Base-by-base conservation (phyloP, 2,113 vertebrate genomes). In the Cheirogaleus medius region DNA sequence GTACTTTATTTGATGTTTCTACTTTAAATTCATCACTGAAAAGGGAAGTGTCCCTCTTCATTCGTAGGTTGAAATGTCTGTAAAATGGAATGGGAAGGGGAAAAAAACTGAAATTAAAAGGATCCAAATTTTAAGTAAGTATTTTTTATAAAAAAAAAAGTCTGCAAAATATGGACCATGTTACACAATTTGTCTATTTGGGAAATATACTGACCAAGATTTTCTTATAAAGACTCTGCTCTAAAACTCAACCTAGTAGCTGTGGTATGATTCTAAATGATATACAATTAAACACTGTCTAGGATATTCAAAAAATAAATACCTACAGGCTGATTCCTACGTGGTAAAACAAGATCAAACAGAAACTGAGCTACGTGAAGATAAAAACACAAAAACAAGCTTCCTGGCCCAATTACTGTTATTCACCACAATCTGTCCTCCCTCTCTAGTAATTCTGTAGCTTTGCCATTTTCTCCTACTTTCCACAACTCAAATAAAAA, bases 61-160 rank as follows among this genome's bases (percentile, higher is more conserved):
- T 99, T 95, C 99, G 99, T 97, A 99, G 98, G 97, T 99, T 99
- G 98, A 99, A 99, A 96, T 99, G 98, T 97, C 99, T 99, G 64
- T 68, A 96, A 98, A 98, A 83, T 60, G 44, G 60, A 93, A 94
- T 34, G 77, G 97, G 97, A 96, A 95, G 92, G 94, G n/a, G 25
- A 17, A 96, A 0, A 39, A 96, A 96, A 94, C 39, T 83, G 21
- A 91, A 95, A 97, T 96, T 92, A 78, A 97, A 95, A 96, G 60
- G 29, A 96, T 73, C 15, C 58, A 83, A 96, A 93, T 68, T 77
- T 74, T 89, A 95, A 96, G 87, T 15, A 52, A 64, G 69, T 25
- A 34, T 42, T 76, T 91, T 85, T 77, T 85, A 18, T 66, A 56
- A 64, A 64, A 81, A 89, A 69, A 84, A 89, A 94, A 89, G 37